Base-by-base conservation (phyloP, 2,113 vertebrate species). In the Spea multiplicata region DNA sequence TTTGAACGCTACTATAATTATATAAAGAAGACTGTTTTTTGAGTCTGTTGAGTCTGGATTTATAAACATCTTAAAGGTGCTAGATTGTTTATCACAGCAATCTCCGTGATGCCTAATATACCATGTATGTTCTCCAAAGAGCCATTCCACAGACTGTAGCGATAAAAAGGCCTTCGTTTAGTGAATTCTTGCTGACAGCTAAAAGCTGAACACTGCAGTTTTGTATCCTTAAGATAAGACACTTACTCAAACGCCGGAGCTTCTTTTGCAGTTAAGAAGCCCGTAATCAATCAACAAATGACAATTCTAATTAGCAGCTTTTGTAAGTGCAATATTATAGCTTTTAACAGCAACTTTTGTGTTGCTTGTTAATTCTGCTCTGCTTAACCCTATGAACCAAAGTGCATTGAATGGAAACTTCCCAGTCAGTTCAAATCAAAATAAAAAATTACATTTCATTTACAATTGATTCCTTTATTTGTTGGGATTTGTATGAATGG, bases 301-400 rank as follows among this genome's bases (percentile, higher is more conserved):
- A 89, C 89, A 91, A 84, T 86, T 85, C 85, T 89, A 93, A 92
- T 92, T 90, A 92, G 88, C 85, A 87, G 78, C 74, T 82, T 87
- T 87, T 83, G 80, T 88, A 78, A 82, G 71, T 88, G 64, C 74
- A 84, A 84, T 64, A 81, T 83, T 80, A 84, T 82, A 87, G 73
- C 55, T 79, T 79, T 90, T 86, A 79, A 79, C 70, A 87, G 81
- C 82, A 88, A 83, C 70, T 86, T 82, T 30, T 74, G 73, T 84
- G 49, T 75, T 84, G 81, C 81, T 74, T 84, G 85, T 86, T 87
- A 85, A 84, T 87, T 84, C 77, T 84, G 82, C 8, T 13, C 79
- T 85, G 44, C 75, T 72, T 80, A 81, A 16, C 57, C 72, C 52
- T 48, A 82, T 6, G 44, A 75, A 85, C 83, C 55, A 66, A 46